Evolutionary conservation across 2,888 invertebrate species (phyloP), one percentile per base, ranked within the genome.

Genomic region (Pyrrhia umbra): DNA sequence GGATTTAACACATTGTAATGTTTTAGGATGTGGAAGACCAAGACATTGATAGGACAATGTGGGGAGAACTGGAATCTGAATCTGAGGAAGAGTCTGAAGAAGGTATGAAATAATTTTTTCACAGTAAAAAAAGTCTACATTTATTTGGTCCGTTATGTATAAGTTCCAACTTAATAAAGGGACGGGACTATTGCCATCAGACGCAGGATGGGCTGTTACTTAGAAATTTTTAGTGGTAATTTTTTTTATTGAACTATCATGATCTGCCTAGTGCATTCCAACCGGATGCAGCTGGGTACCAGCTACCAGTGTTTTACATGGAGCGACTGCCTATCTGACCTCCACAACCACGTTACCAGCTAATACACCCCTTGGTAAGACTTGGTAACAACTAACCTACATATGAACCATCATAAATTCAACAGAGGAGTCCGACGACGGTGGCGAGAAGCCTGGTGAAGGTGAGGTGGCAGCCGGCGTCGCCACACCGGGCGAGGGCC

Each of bases 1-100:
- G 23, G 16, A 18, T 5, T 1, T 20, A 4, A 23, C 6, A 13
- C 15, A 10, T 18, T 27, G 13, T 37, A 37, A 75, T 61, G 16
- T 71, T 67, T 43, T 75, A 95, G 94, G 95, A 94, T 56, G 84
- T 78, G 6, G 95, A 95, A 70, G 95, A 95, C 55, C 90, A 87
- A 72, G 98, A 98, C 73, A 97, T 99, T 30, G 99, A 99, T 85
- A 96, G 98, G 68, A 97, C 98, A 3, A 96, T 98, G 90, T 99
- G 99, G 99, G 99, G 99, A 75, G 99, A 99, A 88, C 95, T 99
- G 59, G 99, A 99, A 90, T 98, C 98, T 0, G 99, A 99, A 78
- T 97, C 97, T 9, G 97, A 97, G 81, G 95, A 95, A 66, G 97
- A 96, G 84, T 97, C 97, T 23, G 96, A 96, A 88, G 97, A 97